Conservation (phyloP, 2,113 vertebrate genomes). For the Cathartes aura region DNA sequence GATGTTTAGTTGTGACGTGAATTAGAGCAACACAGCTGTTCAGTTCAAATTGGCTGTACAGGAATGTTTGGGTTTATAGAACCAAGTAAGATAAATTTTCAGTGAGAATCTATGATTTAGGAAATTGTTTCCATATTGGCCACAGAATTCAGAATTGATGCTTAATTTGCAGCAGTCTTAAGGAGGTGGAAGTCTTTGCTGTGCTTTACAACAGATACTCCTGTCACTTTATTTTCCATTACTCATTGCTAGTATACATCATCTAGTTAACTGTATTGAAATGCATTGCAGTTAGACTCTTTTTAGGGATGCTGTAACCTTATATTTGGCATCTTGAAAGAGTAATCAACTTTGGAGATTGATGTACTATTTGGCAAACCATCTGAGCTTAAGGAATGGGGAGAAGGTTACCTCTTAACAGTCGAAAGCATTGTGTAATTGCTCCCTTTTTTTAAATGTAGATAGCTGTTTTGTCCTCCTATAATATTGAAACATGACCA, state of each 20-base stretch:
- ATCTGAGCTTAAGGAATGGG: neutral
- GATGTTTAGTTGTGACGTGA: neutral
- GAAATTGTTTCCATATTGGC: neutral
- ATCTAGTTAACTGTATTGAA: neutral
- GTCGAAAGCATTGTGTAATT: neutral
- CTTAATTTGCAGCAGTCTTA: neutral
- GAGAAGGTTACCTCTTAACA: neutral
- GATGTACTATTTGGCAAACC: neutral
- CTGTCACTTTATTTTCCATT: neutral
- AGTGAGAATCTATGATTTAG: neutral
- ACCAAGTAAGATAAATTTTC: neutral
- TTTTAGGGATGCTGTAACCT: neutral
- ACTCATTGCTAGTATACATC: neutral
- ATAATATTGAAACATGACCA: neutral
- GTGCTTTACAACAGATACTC: neutral
- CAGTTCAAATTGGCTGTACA: neutral
- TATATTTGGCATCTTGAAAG: neutral
- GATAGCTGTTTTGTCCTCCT: neutral
- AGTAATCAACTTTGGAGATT: neutral
- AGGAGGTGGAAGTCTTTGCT: neutral
- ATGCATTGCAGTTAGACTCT: neutral
- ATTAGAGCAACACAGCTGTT: neutral
- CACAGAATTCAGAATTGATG: neutral
- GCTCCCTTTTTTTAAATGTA: neutral
- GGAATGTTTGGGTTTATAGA: neutral